phyloP scores from a whole-genome alignment of 2,888 invertebrate species.

The Nemoura dubitans region DNA sequence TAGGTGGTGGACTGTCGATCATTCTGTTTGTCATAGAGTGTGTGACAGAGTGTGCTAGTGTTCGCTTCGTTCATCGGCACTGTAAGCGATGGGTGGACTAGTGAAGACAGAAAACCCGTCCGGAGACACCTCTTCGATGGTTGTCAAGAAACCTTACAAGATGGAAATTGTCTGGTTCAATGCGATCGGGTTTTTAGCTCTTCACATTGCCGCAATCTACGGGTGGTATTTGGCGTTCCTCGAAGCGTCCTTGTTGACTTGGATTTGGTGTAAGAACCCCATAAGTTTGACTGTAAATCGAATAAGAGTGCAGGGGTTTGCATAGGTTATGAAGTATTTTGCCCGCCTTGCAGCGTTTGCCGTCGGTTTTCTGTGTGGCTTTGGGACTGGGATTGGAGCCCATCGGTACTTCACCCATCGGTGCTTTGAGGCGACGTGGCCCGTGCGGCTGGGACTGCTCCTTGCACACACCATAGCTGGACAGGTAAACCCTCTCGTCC shows the following conservation, averaged over 20 bases:
- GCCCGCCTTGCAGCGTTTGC: slow-evolving; percentile 8
- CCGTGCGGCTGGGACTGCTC: slow-evolving; percentile 62
- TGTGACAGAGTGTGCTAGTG: no score
- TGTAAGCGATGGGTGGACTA: not conserved
- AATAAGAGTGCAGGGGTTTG: not conserved
- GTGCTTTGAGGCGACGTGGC: slow-evolving; percentile 65
- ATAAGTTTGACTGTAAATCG: not conserved
- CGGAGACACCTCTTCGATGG: not conserved
- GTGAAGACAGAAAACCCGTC: not conserved
- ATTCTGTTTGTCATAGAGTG: not conserved
- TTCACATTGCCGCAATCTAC: slow-evolving; percentile 79
- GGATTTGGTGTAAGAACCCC: slow-evolving; percentile 73
- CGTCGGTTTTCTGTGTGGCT: not conserved
- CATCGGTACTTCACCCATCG: slow-evolving; percentile 68
- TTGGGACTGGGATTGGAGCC: slow-evolving; percentile 59
- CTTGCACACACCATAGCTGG: slow-evolving; percentile 62
- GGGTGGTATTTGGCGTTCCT: slow-evolving; percentile 77
- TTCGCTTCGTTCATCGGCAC: not conserved
- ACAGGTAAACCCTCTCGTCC: slow-evolving; percentile 60
- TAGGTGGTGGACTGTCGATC: no score
- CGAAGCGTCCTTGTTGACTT: slow-evolving; percentile 77
- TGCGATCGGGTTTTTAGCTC: slow-evolving; percentile 77
- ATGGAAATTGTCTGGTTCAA: slow-evolving; percentile 79
- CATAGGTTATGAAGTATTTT: not conserved
- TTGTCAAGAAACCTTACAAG: slow-evolving; percentile 49